Evolutionary conservation across 2,888 invertebrate genomes (phyloP).

Genomic region (Epinotia bilunana): DNA sequence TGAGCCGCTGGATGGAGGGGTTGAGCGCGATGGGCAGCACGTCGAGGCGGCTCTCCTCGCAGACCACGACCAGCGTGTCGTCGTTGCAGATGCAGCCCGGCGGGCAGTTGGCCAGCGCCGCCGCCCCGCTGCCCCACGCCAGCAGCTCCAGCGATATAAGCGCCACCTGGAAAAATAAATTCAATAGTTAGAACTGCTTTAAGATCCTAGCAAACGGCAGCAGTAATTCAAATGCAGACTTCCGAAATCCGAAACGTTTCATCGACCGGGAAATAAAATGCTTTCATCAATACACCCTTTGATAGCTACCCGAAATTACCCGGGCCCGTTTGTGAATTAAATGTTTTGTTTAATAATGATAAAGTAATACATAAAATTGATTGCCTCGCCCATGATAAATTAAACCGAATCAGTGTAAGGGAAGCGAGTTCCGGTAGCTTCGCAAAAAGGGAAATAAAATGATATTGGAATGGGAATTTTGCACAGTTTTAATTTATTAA

Average conservation of each 20-base stretch:
- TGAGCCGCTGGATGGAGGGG: constrained; percentile 94
- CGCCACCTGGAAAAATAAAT: constrained; percentile 71
- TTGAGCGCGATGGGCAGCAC: constrained; percentile 96
- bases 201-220: not conserved
- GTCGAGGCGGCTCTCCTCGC: constrained; percentile 93
- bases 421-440: constrained; percentile 59
- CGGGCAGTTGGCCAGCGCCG: constrained; percentile 92
- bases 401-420: constrained; percentile 69
- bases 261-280: constrained; percentile 29
- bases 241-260: constrained; percentile 21
- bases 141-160: constrained; percentile 71
- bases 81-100: constrained; percentile 95
- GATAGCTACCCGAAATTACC: constrained; percentile 27
- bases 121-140: constrained; percentile 75
- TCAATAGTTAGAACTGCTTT: not conserved
- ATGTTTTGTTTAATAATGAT: constrained; percentile 58
- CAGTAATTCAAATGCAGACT: constrained; percentile 11
- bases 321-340: constrained; percentile 34
- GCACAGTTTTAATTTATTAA: constrained; percentile 84
- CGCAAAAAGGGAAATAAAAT: constrained; percentile 73
- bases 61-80: constrained; percentile 93
- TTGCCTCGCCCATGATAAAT: constrained; percentile 63
- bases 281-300: constrained; percentile 38
- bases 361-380: constrained; percentile 61
- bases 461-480: constrained; percentile 79